Evolutionary conservation across 2,113 vertebrate species (phyloP).

Genomic region (Phrynosoma blainvillii): DNA sequence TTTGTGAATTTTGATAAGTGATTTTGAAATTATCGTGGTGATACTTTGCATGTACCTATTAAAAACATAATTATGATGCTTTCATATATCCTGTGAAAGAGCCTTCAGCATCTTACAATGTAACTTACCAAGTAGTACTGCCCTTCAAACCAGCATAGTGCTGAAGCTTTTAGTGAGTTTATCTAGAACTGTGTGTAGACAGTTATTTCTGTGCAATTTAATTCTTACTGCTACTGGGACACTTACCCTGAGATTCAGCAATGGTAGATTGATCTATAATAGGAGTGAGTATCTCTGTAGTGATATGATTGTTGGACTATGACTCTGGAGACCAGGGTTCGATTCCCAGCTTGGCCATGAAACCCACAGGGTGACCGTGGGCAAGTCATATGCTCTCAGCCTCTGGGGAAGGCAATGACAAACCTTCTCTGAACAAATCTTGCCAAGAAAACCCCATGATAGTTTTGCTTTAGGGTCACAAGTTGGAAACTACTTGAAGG

Average conservation of each 20-base stretch:
- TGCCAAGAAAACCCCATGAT: no score
- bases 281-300: no score
- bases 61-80: slow-evolving; percentile 12
- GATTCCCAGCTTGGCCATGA: no score
- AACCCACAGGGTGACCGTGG: no score
- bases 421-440: no score
- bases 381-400: no score
- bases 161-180: neutral
- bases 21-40: slow-evolving; percentile 22
- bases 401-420: no score
- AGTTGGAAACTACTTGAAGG: no score
- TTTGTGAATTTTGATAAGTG: slow-evolving; percentile 4
- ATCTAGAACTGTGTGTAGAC: neutral
- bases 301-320: no score
- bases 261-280: neutral
- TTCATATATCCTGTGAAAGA: neutral
- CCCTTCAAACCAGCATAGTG: neutral
- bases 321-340: no score
- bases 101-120: neutral
- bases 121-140: neutral
- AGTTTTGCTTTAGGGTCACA: no score
- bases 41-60: slow-evolving; percentile 3
- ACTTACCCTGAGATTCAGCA: neutral
- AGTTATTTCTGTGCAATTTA: neutral
- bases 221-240: neutral